Evolutionary conservation across 1,140 invertebrate species (phyloP), one percentile per base, ranked within the genome.

Genomic region (Atopsyche davidsoni): DNA sequence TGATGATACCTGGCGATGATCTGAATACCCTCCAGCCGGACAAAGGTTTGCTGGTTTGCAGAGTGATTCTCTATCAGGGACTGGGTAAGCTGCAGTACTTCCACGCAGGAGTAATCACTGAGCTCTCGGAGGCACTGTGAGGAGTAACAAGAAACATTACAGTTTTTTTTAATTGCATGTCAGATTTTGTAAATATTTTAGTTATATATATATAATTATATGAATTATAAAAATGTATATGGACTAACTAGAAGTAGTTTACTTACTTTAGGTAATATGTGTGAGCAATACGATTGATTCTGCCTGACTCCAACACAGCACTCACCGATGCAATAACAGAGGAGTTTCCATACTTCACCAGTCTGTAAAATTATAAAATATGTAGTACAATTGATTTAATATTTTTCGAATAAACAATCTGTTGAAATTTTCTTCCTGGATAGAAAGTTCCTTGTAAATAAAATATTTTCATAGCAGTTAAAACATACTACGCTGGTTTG

Each of bases 401-500:
- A 2, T 17, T 2, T 9, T 7, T 4, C 7, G 14, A 4, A 2
- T 4, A 39, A 2, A 3, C n/a, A 16, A 18, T n/a, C 17, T 24
- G 4, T 39, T 22, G 47, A 14, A 6, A 3, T 24, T 23, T 10
- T 13, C n/a, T 4, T 23, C 14, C 13, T 50, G n/a, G 21, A 21
- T 7, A 11, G 11, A 17, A 39, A 17, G 16, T 17, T 39, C 7
- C 11, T 4, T 17, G 19, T 39, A 3, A 39, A 4, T 2, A 39
- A 39, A 17, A 39, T 39, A 39, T 39, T 39, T 4, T 17, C 11
- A 39, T 10, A 19, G 3, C n/a, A n/a, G n/a, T n/a, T n/a, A n/a
- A 17, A 62, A 52, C 41, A 51, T 55, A 63, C 62, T 56, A 59
- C 46, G 55, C 60, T 62, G 22, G 46, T 32, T 22, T 39, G 49